A percentile compares a stretch with the other conserved stretches of the same genome.
These are phyloP conservation scores for Drosophila siamana DNA, from an alignment of 2,888 invertebrate genomes.

Conservation along the genomic window DNA sequence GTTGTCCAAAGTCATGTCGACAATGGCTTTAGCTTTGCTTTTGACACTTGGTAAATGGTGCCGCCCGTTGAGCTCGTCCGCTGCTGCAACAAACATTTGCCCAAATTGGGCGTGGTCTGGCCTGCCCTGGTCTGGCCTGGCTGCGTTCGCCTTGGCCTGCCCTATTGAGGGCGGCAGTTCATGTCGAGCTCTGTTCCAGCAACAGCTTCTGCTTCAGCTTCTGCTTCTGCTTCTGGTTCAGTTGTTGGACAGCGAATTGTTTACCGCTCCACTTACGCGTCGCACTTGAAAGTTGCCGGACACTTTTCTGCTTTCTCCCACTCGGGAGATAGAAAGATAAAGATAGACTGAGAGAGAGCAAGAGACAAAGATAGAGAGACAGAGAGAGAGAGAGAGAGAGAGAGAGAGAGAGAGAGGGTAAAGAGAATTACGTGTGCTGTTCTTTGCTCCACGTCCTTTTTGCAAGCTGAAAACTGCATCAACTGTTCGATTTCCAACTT, in stretches of 20 bases:
- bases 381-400: not conserved
- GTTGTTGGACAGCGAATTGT: conserved; percentile 56
- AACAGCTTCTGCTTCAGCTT: conserved; percentile 2
- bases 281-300: conserved; percentile 61
- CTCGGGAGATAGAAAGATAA: not conserved
- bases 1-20: conserved; percentile 83
- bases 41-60: conserved; percentile 83
- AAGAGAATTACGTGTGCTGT: not conserved
- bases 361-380: not conserved
- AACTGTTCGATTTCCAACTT: not conserved
- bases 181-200: conserved; percentile 17
- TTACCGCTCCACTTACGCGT: conserved; percentile 77
- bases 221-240: conserved; percentile 4
- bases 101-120: conserved; percentile 48
- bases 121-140: no score
- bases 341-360: not conserved
- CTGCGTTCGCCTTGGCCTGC: no score
- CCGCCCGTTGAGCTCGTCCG: conserved; percentile 80
- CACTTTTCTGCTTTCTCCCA: conserved; percentile 39
- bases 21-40: conserved; percentile 85
- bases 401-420: not conserved
- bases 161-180: conserved; percentile 13
- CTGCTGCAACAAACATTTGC: conserved; percentile 64
- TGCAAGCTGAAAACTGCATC: conserved; percentile 48
- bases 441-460: conserved; percentile 18